A percentile compares a stretch with the other conserved stretches of the same genome.
phyloP scores from a whole-genome alignment of 2,797 vertebrate genomes.

The Cercopithecus neglectus region DNA sequence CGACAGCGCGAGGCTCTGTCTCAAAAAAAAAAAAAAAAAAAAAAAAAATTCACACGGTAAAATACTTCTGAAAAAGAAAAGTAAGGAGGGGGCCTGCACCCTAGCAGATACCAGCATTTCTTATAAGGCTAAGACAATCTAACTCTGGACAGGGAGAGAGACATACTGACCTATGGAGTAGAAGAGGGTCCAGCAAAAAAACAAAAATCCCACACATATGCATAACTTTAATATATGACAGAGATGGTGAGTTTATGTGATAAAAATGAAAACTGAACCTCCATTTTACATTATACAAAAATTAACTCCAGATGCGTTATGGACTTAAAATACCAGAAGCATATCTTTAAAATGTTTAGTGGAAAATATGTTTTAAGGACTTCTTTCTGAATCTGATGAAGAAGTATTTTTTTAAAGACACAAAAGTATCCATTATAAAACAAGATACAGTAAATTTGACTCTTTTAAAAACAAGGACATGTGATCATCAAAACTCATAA shows the following conservation, averaged over 20 bases:
- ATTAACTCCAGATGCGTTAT: not conserved
- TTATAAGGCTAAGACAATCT: not conserved
- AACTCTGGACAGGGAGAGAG: not conserved
- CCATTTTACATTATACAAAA: constrained; percentile 8
- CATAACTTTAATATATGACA: not conserved
- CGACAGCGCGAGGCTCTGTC: rapidly evolving
- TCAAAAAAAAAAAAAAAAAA: no score
- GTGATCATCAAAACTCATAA: not conserved
- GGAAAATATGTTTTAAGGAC: not conserved
- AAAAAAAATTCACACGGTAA: not conserved
- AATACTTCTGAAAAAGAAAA: not conserved
- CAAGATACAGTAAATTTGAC: not conserved
- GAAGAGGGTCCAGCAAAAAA: not conserved
- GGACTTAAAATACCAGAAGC: not conserved
- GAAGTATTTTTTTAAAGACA: not conserved
- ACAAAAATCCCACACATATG: not conserved
- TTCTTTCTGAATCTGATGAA: constrained; percentile 10
- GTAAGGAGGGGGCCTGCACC: not conserved
- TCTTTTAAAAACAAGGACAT: constrained; percentile 23
- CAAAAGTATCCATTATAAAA: not conserved
- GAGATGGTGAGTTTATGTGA: not conserved
- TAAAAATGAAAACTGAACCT: not conserved
- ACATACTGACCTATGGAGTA: not conserved
- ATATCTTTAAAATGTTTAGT: constrained; percentile 1
- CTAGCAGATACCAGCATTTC: not conserved